phyloP scores from a whole-genome alignment of 2,797 vertebrate genomes.

The Danio choprae region DNA sequence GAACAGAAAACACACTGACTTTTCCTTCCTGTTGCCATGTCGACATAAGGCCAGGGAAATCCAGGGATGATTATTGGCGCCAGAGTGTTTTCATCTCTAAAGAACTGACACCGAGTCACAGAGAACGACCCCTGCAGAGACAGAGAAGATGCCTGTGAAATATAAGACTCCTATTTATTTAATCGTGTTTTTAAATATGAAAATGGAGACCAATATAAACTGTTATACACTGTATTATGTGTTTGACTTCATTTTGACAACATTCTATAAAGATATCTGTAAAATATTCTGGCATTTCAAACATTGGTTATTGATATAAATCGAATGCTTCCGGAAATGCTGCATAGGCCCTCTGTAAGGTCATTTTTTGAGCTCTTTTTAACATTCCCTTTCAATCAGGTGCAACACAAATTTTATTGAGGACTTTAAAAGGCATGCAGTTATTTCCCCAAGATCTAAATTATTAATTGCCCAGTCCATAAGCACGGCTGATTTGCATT shows the following conservation, averaged over 20 bases:
- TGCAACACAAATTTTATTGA: not conserved
- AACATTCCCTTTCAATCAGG: not conserved
- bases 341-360: too few relatives aligned
- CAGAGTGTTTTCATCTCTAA: conserved; percentile 42
- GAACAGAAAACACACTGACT: conserved; percentile 46
- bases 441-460: conserved; percentile 33
- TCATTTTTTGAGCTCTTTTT: not conserved
- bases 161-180: too few relatives aligned
- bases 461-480: conserved; percentile 22
- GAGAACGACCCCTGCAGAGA: conserved; percentile 28
- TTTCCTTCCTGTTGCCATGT: conserved; percentile 66
- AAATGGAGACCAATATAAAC: too few relatives aligned
- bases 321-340: too few relatives aligned
- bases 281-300: too few relatives aligned
- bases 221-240: too few relatives aligned
- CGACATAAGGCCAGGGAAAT: conserved; percentile 47
- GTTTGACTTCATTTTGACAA: too few relatives aligned
- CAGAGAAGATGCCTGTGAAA: conserved; percentile 7
- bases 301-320: too few relatives aligned
- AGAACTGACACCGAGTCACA: conserved; percentile 25
- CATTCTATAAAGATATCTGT: too few relatives aligned
- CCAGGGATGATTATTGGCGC: conserved; percentile 12
- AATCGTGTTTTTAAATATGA: too few relatives aligned
- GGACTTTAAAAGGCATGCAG: not conserved
- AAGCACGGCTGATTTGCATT: conserved; percentile 24